Evolutionary conservation across 2,888 invertebrate genomes (phyloP), one percentile per base, ranked within the genome.

Genomic region (Phyllotreta cruciferae): DNA sequence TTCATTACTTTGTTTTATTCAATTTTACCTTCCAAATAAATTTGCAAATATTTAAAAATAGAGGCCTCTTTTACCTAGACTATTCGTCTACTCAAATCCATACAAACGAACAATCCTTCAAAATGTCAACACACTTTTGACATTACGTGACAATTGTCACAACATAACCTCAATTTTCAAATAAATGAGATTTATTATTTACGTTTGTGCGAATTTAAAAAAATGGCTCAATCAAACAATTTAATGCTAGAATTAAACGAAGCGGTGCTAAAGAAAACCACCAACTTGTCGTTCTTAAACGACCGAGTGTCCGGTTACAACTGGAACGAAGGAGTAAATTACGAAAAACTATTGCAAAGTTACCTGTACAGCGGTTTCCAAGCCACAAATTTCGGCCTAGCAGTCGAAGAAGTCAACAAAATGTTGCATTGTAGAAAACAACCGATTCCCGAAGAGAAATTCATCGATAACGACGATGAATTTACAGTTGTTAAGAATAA

Each of bases 331-430:
- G 93, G 97, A 49, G 82, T 96, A 6, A 87, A 98, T 80, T 96
- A 96, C 79, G 88, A 91, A 68, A 88, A 89, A 74, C 82, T 99
- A 58, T 84, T 99, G 45, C 84, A 90, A 68, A 90, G 91, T 35
- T 99, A 92, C 79, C 79, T 85, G 36, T 84, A 86, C 61, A 91
- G 91, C 13, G 99, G 99, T n/a, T 98, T 99, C 81, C 99, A 99
- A 85, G 97, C 98, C 0, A 96, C 97, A 0, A 96, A 91, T 84
- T 92, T 98, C 78, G 97, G 95, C 0, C 83, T 90, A 74, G 96
- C 97, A 0, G 90, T 98, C 0, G 84, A 90, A 56, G 97, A 98
- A 86, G 91, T 98, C 66, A 92, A 94, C 74, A 90, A 88, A 85
- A 98, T 98, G 98, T 84, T 94, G 54, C 86, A 88, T 78, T 88